phyloP scores from a whole-genome alignment of 2,888 invertebrate species.

The Fabriciana adippe region DNA sequence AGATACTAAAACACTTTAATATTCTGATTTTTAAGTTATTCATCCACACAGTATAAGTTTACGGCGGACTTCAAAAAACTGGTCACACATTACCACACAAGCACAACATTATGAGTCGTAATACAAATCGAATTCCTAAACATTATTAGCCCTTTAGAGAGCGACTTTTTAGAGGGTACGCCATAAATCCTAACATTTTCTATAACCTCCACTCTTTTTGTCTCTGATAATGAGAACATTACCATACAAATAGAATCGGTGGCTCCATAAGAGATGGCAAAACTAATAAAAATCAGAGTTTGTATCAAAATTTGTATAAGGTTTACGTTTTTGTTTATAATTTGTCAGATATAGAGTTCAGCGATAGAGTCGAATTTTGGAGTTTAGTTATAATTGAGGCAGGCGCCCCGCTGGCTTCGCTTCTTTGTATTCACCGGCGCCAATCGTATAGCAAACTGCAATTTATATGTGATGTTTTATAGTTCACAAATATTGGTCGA shows the following conservation, averaged over 20 bases:
- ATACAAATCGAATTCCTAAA: constrained; percentile 37
- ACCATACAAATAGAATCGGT: constrained; percentile 77
- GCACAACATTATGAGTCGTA: constrained; percentile 32
- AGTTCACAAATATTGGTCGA: constrained; percentile 62
- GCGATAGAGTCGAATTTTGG: constrained; percentile 48
- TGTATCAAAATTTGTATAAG: constrained; percentile 4
- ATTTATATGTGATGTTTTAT: constrained; percentile 55
- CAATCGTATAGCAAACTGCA: constrained; percentile 41
- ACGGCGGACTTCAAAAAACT: constrained; percentile 31
- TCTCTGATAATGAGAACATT: constrained; percentile 77
- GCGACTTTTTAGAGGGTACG: constrained; percentile 47
- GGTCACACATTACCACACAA: constrained; percentile 34
- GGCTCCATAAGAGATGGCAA: constrained; percentile 9
- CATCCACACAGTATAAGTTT: constrained; percentile 7
- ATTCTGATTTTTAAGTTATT: constrained; percentile 7
- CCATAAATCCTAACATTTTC: constrained; percentile 58
- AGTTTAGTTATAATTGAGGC: constrained; percentile 69
- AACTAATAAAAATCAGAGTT: constrained; percentile 3
- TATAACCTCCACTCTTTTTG: constrained; percentile 65
- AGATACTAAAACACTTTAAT: not conserved
- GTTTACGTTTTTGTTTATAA: constrained; percentile 8
- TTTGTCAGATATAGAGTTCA: constrained; percentile 24
- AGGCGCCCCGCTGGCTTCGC: constrained; percentile 69
- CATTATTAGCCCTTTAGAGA: constrained; percentile 47
- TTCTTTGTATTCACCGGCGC: constrained; percentile 64